Evolutionary conservation across 1,140 invertebrate species (phyloP).

Genomic region (Neotoxoptera formosana): DNA sequence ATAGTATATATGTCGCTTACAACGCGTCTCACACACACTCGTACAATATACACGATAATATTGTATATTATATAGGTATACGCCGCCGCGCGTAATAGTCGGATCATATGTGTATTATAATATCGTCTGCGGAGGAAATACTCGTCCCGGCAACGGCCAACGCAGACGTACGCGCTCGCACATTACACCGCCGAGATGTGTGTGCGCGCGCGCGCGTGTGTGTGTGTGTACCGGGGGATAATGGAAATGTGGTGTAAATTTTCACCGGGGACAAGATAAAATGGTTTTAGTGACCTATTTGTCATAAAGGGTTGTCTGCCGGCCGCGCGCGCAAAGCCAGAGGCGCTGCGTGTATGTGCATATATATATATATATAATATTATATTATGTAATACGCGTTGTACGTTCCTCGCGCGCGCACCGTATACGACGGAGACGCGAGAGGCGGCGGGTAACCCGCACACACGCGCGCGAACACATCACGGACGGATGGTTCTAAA

Average conservation of each 20-base stretch:
- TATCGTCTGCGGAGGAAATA: slow-evolving; percentile 13
- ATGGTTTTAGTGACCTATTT: slow-evolving; percentile 54
- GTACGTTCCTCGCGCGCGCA: too few species aligned
- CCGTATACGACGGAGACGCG: too few species aligned
- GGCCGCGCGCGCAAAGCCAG: neutral
- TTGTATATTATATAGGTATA: too few species aligned
- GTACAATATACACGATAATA: too few species aligned
- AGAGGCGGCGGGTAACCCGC: too few species aligned
- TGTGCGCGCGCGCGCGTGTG: neutral
- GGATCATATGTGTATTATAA: neutral
- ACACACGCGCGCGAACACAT: neutral
- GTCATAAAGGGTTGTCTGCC: slow-evolving; percentile 22
- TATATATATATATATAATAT: neutral
- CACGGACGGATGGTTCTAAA: slow-evolving; percentile 11
- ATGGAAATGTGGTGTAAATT: slow-evolving; percentile 45
- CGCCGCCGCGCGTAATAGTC: too few species aligned
- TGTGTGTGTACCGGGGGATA: neutral
- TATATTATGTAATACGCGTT: neutral
- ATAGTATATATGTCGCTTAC: too few species aligned
- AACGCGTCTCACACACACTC: too few species aligned
- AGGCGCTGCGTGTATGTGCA: neutral
- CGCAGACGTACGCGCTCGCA: neutral
- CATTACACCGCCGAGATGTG: neutral
- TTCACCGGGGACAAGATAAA: slow-evolving; percentile 39
- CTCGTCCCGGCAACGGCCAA: neutral